phyloP scores from a whole-genome alignment of 1,140 invertebrate genomes.

The Cyclargus thomasi region DNA sequence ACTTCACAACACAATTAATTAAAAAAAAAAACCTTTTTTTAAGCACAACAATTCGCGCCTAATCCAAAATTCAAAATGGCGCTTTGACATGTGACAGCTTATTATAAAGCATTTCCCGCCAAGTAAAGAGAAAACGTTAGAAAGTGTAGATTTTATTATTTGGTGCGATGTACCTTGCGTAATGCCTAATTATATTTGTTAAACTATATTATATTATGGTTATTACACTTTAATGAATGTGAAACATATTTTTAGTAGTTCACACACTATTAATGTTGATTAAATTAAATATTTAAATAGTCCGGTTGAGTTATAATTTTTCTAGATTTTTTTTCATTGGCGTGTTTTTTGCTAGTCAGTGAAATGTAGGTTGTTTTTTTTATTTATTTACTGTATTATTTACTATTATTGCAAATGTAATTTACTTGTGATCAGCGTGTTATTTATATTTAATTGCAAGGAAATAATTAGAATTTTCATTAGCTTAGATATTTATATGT shows the following conservation, averaged over 20 bases:
- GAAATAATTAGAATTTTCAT: neutral
- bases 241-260: neutral
- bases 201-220: neutral
- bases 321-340: neutral
- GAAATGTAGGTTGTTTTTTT: no score
- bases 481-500: no score
- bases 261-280: neutral
- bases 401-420: no score
- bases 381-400: no score
- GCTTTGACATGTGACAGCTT: neutral
- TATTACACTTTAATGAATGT: neutral
- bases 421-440: no score
- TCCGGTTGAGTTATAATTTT: neutral
- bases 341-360: no score
- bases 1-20: neutral
- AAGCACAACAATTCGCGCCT: neutral
- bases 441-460: no score
- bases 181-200: neutral
- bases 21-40: neutral
- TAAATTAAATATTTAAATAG: neutral
- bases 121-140: constrained; percentile 28
- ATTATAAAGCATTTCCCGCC: constrained; percentile 28
- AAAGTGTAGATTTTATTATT: constrained; percentile 24
- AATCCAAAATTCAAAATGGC: constrained; percentile 23
- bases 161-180: neutral